phyloP scores from a whole-genome alignment of 2,797 vertebrate species.

The Acropternis orthonyx region DNA sequence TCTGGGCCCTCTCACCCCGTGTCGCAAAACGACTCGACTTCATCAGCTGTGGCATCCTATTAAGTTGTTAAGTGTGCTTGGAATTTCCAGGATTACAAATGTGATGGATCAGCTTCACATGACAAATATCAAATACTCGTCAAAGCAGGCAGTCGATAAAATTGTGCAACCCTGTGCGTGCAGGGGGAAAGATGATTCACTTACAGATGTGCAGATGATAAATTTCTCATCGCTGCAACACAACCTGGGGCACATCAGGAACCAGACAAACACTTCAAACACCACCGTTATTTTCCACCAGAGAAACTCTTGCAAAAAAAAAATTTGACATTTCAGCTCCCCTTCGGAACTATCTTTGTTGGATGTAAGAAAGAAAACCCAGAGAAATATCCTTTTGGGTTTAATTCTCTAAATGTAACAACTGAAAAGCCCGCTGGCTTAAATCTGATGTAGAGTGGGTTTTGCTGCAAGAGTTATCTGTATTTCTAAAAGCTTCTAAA shows the following conservation, averaged over 20 bases:
- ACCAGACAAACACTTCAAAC: not conserved
- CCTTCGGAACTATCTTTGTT: not conserved
- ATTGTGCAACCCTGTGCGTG: slow-evolving; percentile 7
- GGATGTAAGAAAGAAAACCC: not conserved
- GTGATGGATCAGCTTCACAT: not conserved
- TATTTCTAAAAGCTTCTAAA: not conserved
- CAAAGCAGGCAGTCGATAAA: not conserved
- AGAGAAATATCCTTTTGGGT: not conserved
- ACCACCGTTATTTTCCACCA: not conserved
- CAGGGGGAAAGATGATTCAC: slow-evolving; percentile 13
- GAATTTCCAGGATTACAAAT: not conserved
- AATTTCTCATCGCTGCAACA: not conserved
- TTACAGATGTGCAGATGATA: slow-evolving; percentile 3
- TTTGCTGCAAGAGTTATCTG: not conserved
- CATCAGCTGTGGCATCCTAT: not conserved
- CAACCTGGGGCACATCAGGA: not conserved
- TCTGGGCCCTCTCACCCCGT: not conserved
- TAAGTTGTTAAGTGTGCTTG: not conserved
- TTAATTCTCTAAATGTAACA: not conserved
- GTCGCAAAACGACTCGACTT: not conserved
- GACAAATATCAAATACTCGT: not conserved
- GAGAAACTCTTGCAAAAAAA: not conserved
- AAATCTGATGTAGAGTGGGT: not conserved
- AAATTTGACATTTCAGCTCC: not conserved
- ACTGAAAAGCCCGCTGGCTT: not conserved